Base-by-base conservation (phyloP, 2,113 vertebrate species). In the Neodontobutis hainanensis region DNA sequence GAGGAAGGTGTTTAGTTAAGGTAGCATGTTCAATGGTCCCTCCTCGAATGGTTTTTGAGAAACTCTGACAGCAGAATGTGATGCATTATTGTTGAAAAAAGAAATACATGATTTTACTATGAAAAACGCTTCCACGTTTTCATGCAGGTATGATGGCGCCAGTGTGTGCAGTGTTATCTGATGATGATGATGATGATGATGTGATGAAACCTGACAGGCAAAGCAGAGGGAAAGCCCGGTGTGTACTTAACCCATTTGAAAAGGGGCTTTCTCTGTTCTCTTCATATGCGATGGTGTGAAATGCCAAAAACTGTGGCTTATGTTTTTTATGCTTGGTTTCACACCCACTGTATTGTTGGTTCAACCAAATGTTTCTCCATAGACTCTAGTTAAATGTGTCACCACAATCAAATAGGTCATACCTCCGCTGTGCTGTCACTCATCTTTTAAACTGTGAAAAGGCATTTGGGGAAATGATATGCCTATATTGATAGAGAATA, bases 161-260 rank as follows among this genome's bases (percentile, higher is more conserved):
- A 12, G 44, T 65, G 56, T 32, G 48, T 16, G 52, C n/a, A 3
- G 19, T 19, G 15, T 46, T n/a, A 1, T 53, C 5, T n/a, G n/a
- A n/a, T n/a, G n/a, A n/a, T n/a, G n/a, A n/a, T n/a, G n/a, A n/a
- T n/a, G n/a, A n/a, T n/a, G n/a, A n/a, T 67, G 66, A 73, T 12
- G 15, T 57, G 73, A 73, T 55, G 46, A 12, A 8, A 50, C 10
- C 60, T 16, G 65, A 59, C 61, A 11, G 42, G 38, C 47, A 8
- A 34, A 52, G 9, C 61, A 27, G 53, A n/a, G 32, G 38, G 36
- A 27, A 3, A 8, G 43, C 45, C 47, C 47, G 35, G 8, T 59
- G 75, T 69, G 58, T 65, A 3, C 51, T 69, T 62, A 63, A 68
- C 50, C 61, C 38, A 34, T 5, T 45, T 59, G 52, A 43, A 68